Evolutionary conservation across 2,888 invertebrate genomes (phyloP), one percentile per base, ranked within the genome.

Genomic region (Eretmocerus hayati): DNA sequence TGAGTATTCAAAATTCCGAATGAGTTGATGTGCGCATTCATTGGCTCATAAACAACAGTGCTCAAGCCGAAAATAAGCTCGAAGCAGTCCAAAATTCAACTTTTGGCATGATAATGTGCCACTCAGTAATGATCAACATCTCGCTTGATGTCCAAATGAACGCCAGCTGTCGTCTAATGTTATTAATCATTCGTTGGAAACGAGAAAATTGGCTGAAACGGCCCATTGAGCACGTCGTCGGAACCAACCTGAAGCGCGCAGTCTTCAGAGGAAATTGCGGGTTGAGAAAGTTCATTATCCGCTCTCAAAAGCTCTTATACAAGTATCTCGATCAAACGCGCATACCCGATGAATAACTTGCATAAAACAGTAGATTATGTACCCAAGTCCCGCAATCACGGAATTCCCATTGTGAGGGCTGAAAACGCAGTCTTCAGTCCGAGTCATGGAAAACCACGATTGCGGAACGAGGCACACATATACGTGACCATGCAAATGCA

Each of bases 141-240:
- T 33, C 33, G 9, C 15, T 16, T 32, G 26, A n/a, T n/a, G 16
- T 16, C 5, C 19, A 32, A 26, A 36, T 2, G 26, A 20, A 26
- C 21, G 26, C 19, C 23, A 21, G 13, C 30, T 13, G 30, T 30
- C 30, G 33, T 26, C 33, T 33, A 5, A 16, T 5, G 3, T 23
- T 40, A 38, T 47, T 47, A 47, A 47, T 47, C 47, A 42, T 16
- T 21, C 16, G 26, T 26, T 15, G n/a, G 23, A 22, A 46, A 36
- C 9, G 19, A 35, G 46, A 26, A 20, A 46, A 46, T 46, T 46
- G 41, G 41, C 46, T 18, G 15, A n/a, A 31, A 36, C n/a, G 44
- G 44, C 37, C 35, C 21, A 32, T n/a, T 20, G 35, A 6, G 3
- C 18, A 4, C 11, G 16, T 33, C 33, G 38, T 15, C 26, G 26